Percentiles rank a stretch among this genome's conserved stretches.
These are phyloP conservation scores for Cephus pulcher DNA, from an alignment of 2,888 invertebrate species.

Conservation along the genomic window DNA sequence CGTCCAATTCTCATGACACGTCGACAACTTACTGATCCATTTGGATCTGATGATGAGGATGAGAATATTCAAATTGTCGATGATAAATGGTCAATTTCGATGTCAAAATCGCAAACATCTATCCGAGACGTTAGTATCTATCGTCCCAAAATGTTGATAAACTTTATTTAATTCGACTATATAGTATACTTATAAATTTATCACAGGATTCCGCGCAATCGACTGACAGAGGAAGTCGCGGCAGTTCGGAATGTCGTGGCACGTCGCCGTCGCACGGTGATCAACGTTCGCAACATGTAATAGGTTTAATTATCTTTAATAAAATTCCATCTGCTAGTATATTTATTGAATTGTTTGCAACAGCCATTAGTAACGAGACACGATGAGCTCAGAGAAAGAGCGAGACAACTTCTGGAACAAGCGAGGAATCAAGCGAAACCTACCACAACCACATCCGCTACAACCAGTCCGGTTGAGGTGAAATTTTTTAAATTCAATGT, in stretches of 20 bases:
- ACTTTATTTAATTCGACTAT: neutral
- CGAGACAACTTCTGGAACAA: slow-evolving; percentile 84
- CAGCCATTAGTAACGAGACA: slow-evolving; percentile 84
- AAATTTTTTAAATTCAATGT: neutral
- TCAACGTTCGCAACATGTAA: slow-evolving; percentile 60
- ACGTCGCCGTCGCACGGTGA: slow-evolving; percentile 58
- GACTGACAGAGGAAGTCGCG: slow-evolving; percentile 55
- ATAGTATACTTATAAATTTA: neutral
- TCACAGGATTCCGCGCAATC: slow-evolving; percentile 50
- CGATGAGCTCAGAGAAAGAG: slow-evolving; percentile 86
- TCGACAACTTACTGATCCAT: slow-evolving; percentile 87
- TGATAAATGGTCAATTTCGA: slow-evolving; percentile 59
- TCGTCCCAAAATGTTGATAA: neutral
- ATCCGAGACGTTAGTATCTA: slow-evolving; percentile 62
- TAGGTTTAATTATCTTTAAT: slow-evolving; percentile 25
- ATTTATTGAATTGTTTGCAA: slow-evolving; percentile 27
- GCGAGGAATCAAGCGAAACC: slow-evolving; percentile 70
- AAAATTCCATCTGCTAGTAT: neutral
- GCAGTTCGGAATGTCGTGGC: slow-evolving; percentile 57
- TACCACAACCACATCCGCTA: slow-evolving; percentile 67
- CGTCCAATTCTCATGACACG: slow-evolving; percentile 80
- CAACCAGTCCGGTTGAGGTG: slow-evolving; percentile 70
- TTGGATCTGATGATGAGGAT: slow-evolving; percentile 87
- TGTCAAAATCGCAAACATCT: slow-evolving; percentile 57
- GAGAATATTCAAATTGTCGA: slow-evolving; percentile 61